Conservation (phyloP, 2,113 vertebrate genomes). For the Prionailurus viverrinus region DNA sequence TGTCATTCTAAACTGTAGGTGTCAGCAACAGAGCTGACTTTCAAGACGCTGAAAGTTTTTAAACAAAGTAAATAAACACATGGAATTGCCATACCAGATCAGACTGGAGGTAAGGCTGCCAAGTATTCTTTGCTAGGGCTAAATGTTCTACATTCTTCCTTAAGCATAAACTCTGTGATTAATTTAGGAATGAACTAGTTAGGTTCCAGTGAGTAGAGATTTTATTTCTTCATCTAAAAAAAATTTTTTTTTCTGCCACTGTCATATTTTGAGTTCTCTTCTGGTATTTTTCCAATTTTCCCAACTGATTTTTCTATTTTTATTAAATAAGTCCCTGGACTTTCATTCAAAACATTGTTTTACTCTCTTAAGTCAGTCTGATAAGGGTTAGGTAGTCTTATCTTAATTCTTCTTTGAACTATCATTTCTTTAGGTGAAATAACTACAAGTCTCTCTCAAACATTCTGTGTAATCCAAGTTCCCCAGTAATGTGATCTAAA, state of each 20-base stretch:
- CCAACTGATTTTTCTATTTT: conserved; percentile 28
- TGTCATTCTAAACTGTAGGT: conserved; percentile 29
- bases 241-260: background rate
- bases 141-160: conserved; percentile 42
- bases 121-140: conserved; percentile 38
- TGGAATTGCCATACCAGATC: background rate
- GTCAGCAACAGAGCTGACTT: background rate
- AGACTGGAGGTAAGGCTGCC: background rate
- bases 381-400: background rate
- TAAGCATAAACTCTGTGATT: conserved; percentile 40
- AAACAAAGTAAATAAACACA: conserved; percentile 47
- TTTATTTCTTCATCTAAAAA: conserved; percentile 37
- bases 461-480: background rate
- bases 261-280: conserved; percentile 53
- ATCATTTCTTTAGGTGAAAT: conserved; percentile 13
- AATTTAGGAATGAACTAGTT: conserved; percentile 53
- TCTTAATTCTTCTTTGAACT: conserved; percentile 34
- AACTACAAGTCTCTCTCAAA: background rate
- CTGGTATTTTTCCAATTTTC: background rate
- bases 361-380: background rate
- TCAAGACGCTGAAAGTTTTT: conserved; percentile 39
- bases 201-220: conserved; percentile 3
- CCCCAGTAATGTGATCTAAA: background rate
- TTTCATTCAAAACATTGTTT: conserved; percentile 7
- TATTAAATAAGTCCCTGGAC: conserved; percentile 59